These are phyloP conservation scores for Megalops cyprinoides DNA, from an alignment of 2,797 vertebrate species.

Conservation along the genomic window DNA sequence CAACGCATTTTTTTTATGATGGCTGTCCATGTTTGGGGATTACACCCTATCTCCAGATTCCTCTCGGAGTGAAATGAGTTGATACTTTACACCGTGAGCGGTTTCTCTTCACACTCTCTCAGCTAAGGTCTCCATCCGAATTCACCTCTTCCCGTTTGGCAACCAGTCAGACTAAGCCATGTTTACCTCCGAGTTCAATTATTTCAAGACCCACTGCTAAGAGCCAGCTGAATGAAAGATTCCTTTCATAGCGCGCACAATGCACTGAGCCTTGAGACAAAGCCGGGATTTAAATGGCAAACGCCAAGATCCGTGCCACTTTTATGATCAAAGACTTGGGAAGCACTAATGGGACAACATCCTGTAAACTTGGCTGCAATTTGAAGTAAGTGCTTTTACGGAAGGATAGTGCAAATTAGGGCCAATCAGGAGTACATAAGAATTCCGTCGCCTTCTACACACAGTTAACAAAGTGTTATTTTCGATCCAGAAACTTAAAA, in stretches of 20 bases:
- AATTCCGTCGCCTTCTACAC: neutral
- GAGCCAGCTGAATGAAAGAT: slow-evolving; percentile 30
- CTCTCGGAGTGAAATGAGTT: neutral
- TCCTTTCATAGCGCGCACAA: slow-evolving; percentile 22
- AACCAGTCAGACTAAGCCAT: neutral
- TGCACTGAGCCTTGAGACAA: slow-evolving; percentile 25
- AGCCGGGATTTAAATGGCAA: slow-evolving; percentile 24
- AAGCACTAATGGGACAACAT: slow-evolving; percentile 17
- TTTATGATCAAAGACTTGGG: slow-evolving; percentile 29
- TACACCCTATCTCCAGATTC: slow-evolving; percentile 11
- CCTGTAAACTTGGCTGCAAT: slow-evolving; percentile 8
- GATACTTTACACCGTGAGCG: neutral
- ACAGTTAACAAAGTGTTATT: neutral
- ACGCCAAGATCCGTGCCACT: slow-evolving; percentile 26
- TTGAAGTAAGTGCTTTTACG: slow-evolving; percentile 15
- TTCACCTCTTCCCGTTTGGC: slow-evolving; percentile 15
- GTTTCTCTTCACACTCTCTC: neutral
- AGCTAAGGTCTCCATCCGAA: neutral
- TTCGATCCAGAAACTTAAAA: neutral
- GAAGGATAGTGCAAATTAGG: slow-evolving; percentile 22
- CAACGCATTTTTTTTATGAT: neutral
- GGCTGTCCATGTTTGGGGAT: neutral
- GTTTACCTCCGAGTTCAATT: slow-evolving; percentile 29
- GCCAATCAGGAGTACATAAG: slow-evolving; percentile 2
- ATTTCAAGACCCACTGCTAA: slow-evolving; percentile 28